A percentile compares a stretch with the other conserved stretches of the same genome.
phyloP scores from a whole-genome alignment of 2,888 invertebrate species.

The Phalangium opilio region DNA sequence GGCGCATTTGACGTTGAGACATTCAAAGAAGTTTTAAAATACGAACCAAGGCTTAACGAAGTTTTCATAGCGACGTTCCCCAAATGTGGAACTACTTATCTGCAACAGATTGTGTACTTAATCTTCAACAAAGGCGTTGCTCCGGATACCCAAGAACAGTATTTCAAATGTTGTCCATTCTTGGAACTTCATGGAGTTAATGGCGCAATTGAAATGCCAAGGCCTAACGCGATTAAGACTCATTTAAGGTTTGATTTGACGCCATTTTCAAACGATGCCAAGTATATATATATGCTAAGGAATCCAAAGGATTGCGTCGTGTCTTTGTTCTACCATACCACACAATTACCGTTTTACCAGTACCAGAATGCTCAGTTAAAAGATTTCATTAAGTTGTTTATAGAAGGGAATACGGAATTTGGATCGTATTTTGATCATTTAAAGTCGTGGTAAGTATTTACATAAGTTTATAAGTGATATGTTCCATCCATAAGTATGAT shows the following conservation, averaged over 20 bases:
- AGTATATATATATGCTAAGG: slow-evolving; percentile 31
- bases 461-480: too few relatives aligned
- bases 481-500: too few relatives aligned
- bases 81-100: slow-evolving; percentile 17
- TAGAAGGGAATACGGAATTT: slow-evolving; percentile 26
- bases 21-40: slow-evolving; percentile 7
- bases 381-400: slow-evolving; percentile 32
- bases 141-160: background rate
- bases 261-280: slow-evolving; percentile 17
- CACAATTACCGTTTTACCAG: slow-evolving; percentile 9
- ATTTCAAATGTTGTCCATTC: slow-evolving; percentile 7
- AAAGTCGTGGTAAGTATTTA: slow-evolving; percentile 10
- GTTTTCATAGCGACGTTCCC: slow-evolving; percentile 14
- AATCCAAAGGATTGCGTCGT: slow-evolving; percentile 35
- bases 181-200: slow-evolving; percentile 14
- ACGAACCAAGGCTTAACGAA: slow-evolving; percentile 9
- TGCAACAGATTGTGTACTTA: slow-evolving; percentile 11
- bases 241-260: slow-evolving; percentile 24
- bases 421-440: slow-evolving; percentile 20
- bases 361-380: slow-evolving; percentile 21
- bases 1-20: slow-evolving; percentile 7
- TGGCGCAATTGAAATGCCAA: slow-evolving; percentile 9
- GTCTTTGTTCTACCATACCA: slow-evolving; percentile 31
- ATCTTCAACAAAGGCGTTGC: slow-evolving; percentile 8
- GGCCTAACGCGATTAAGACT: slow-evolving; percentile 19